phyloP scores from a whole-genome alignment of 2,113 vertebrate species.

The Illadopsis cleaveri region DNA sequence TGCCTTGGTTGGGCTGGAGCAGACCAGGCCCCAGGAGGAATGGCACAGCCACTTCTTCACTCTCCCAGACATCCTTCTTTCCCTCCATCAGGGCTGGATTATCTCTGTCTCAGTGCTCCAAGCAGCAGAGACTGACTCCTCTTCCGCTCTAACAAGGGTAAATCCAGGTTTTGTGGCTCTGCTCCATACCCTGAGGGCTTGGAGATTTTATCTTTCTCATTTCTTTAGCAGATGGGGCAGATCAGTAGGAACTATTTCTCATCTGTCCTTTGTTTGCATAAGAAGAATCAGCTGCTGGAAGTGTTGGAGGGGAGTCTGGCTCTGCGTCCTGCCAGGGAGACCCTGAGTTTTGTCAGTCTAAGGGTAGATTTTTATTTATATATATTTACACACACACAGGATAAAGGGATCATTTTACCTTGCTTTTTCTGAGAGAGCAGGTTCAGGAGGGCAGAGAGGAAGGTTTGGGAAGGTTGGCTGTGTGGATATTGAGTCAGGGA shows the following conservation, averaged over 20 bases:
- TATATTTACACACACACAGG: fast-evolving
- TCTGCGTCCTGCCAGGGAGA: not conserved
- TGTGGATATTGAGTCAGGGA: not conserved
- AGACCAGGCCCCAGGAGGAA: not conserved
- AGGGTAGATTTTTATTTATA: no score
- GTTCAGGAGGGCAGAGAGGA: not conserved
- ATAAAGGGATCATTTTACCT: not conserved
- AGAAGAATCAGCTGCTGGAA: not conserved
- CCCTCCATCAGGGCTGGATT: not conserved
- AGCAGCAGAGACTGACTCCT: not conserved
- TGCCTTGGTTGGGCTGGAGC: not conserved
- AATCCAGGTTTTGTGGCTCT: not conserved
- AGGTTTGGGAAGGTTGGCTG: not conserved
- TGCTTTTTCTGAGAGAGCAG: not conserved
- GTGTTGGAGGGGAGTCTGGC: not conserved
- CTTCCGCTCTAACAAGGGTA: not conserved
- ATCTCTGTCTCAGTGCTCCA: not conserved
- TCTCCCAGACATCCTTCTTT: not conserved
- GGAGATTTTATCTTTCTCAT: not conserved
- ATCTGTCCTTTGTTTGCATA: not conserved
- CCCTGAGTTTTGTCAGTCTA: not conserved
- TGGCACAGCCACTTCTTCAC: not conserved
- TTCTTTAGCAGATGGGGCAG: not conserved
- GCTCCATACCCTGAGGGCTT: not conserved
- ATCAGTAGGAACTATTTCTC: not conserved